phyloP scores from a whole-genome alignment of 2,888 invertebrate species.

The Stenodera caucasica region DNA sequence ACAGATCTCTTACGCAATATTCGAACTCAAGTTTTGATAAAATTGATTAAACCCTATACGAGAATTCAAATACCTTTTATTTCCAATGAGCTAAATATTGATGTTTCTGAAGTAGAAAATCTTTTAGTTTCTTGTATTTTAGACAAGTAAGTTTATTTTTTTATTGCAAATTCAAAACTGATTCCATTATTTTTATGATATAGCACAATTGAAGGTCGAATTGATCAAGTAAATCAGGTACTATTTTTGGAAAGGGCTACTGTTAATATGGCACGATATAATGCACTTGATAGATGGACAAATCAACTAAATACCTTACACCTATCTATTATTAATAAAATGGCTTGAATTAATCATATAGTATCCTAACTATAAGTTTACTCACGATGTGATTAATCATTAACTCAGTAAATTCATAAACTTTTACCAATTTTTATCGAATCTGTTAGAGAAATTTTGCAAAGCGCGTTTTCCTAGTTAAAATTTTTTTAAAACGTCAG shows the following conservation, averaged over 20 bases:
- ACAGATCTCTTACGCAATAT: constrained; percentile 91
- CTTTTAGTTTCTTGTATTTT: constrained; percentile 96
- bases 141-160: constrained; percentile 74
- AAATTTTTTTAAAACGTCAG: too few relatives aligned
- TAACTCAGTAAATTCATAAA: too few relatives aligned
- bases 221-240: constrained; percentile 93
- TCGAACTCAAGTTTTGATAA: constrained; percentile 94
- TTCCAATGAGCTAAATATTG: constrained; percentile 91
- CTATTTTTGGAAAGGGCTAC: constrained; percentile 82
- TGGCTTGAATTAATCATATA: constrained; percentile 62
- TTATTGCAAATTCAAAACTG: neutral
- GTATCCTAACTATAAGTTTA: too few relatives aligned
- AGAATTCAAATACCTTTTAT: constrained; percentile 98
- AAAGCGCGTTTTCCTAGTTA: too few relatives aligned
- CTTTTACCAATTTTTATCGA: too few relatives aligned
- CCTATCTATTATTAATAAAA: constrained; percentile 89
- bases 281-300: constrained; percentile 95
- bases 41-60: constrained; percentile 96
- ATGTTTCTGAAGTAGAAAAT: constrained; percentile 93
- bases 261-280: constrained; percentile 83
- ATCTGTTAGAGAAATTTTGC: too few relatives aligned
- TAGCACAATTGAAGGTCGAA: constrained; percentile 83
- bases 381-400: too few relatives aligned
- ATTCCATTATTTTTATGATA: neutral
- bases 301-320: constrained; percentile 87